A percentile compares a stretch with the other conserved stretches of the same genome.
These are phyloP conservation scores for Lamprotornis superbus DNA, from an alignment of 2,113 vertebrate species.

Conservation along the genomic window DNA sequence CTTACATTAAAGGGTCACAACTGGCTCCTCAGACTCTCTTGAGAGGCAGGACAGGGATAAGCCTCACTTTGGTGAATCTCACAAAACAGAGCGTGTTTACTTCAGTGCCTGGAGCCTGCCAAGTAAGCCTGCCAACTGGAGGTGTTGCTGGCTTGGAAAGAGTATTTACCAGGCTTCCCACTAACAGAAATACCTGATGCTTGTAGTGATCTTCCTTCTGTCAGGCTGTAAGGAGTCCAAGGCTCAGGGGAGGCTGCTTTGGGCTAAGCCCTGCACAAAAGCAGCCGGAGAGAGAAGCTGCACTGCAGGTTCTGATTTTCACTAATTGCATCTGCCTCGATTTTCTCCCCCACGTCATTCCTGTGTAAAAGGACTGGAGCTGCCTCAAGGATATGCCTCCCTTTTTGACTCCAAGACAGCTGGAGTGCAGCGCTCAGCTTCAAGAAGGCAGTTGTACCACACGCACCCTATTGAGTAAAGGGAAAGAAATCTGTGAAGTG, in stretches of 20 bases:
- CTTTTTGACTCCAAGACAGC: neutral
- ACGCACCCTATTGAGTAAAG: neutral
- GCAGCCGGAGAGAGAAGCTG: neutral
- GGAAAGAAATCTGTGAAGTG: neutral
- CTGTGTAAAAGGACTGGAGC: neutral
- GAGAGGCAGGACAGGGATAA: neutral
- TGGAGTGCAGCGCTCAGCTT: neutral
- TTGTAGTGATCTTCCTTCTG: conserved; percentile 25
- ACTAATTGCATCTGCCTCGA: neutral
- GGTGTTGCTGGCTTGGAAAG: conserved; percentile 42
- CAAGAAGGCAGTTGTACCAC: neutral
- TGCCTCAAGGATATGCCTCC: neutral
- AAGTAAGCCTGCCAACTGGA: conserved; percentile 40
- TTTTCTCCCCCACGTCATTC: neutral
- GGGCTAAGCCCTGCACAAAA: neutral
- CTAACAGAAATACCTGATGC: conserved; percentile 54
- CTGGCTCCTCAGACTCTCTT: neutral
- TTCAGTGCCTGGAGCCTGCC: neutral
- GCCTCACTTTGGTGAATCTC: neutral
- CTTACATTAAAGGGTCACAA: neutral
- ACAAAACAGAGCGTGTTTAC: neutral
- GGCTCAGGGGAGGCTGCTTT: neutral
- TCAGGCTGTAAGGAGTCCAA: neutral
- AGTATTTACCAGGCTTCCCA: conserved; percentile 19
- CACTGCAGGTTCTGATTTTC: neutral